Conservation (phyloP, 2,113 vertebrate genomes). For the Ptilorrhoa leucosticta region DNA sequence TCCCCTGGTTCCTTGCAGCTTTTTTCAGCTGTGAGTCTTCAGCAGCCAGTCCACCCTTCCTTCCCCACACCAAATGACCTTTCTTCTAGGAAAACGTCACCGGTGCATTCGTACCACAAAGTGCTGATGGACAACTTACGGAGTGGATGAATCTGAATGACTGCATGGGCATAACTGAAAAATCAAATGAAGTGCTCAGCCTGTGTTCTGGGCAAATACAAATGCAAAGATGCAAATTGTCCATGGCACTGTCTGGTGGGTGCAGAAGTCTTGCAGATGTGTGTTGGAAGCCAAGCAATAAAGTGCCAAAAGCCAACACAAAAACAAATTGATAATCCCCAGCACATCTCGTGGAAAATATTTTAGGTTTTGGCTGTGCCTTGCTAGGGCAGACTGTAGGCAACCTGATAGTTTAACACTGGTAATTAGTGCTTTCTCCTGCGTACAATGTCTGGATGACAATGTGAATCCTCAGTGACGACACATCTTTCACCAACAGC, state of each 20-base stretch:
- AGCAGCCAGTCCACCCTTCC: constrained; percentile 8
- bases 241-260: background rate
- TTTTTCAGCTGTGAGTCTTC: constrained; percentile 35
- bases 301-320: constrained; percentile 12
- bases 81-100: constrained; percentile 34
- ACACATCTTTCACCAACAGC: background rate
- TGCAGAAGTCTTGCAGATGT: constrained; percentile 11
- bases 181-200: background rate
- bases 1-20: constrained; percentile 19
- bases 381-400: background rate
- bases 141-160: background rate
- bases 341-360: constrained; percentile 32
- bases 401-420: background rate
- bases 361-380: background rate
- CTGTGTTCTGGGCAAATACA: background rate
- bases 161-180: background rate
- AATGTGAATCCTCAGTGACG: background rate
- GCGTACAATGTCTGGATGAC: background rate
- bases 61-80: constrained; percentile 28
- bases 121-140: background rate
- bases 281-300: constrained; percentile 59
- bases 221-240: background rate
- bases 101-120: background rate
- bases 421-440: background rate
- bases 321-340: constrained; percentile 21